Conservation (phyloP, 1,140 invertebrate genomes). For the Platorchestia sp. region DNA sequence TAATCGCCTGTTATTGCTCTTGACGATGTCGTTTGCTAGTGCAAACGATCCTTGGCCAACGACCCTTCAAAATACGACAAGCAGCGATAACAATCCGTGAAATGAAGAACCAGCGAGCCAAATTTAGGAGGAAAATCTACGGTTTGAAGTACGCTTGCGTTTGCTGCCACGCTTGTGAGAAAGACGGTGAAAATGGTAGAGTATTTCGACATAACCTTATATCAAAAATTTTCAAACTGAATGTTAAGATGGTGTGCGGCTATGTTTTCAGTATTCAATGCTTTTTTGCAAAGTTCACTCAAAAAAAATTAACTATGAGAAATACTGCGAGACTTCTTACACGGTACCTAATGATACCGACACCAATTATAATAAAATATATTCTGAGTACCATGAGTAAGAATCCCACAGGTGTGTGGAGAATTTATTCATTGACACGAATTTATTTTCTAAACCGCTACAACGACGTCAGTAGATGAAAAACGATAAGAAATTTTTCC, state of each 20-base stretch:
- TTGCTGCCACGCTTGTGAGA: not conserved
- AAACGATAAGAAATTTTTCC: no score
- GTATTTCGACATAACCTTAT: not conserved
- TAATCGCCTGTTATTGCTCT: not conserved
- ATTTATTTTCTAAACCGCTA: no score
- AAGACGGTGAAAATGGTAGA: not conserved
- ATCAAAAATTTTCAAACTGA: not conserved
- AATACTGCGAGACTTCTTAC: no score
- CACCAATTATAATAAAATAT: no score
- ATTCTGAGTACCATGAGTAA: no score
- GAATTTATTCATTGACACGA: no score
- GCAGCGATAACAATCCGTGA: not conserved
- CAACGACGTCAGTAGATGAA: no score
- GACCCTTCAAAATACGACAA: conserved; percentile 7
- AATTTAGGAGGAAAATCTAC: not conserved
- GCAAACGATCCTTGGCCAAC: not conserved
- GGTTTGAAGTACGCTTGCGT: not conserved
- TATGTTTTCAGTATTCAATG: no score
- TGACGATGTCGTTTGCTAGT: conserved; percentile 6
- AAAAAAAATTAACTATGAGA: no score
- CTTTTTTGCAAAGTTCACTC: no score
- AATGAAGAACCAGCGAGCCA: not conserved
- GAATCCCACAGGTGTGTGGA: no score
- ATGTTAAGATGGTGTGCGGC: not conserved
- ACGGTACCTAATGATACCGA: no score